Conservation (phyloP, 2,888 invertebrate genomes). For the Oxytorus armatus region DNA sequence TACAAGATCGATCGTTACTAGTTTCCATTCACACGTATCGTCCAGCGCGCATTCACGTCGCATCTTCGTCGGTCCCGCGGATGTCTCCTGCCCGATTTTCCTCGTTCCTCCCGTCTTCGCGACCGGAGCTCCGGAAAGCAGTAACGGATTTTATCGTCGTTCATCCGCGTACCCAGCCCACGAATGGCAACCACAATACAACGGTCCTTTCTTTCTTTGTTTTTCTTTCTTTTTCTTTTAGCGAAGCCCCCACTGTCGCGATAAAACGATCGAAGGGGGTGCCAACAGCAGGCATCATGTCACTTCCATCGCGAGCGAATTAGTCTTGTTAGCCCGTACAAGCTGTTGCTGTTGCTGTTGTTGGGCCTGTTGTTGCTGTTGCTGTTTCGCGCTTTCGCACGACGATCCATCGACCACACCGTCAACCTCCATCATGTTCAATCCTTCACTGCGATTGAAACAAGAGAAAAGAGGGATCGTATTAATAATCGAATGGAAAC, state of each 20-base stretch:
- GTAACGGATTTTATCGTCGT: constrained; percentile 34
- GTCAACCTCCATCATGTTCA: constrained; percentile 82
- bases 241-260: constrained; percentile 83
- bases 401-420: constrained; percentile 79
- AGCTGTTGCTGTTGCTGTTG: constrained; percentile 80
- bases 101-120: constrained; percentile 27
- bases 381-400: constrained; percentile 82
- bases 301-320: constrained; percentile 87
- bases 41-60: neutral
- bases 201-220: constrained; percentile 50
- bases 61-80: constrained; percentile 2
- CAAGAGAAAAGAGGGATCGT: neutral
- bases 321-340: constrained; percentile 86
- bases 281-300: constrained; percentile 86
- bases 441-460: constrained; percentile 78
- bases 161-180: constrained; percentile 10
- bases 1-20: constrained; percentile 27
- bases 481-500: neutral
- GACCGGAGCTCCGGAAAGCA: constrained; percentile 45
- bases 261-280: constrained; percentile 80
- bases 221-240: constrained; percentile 68
- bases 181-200: constrained; percentile 32
- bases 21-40: constrained; percentile 27
- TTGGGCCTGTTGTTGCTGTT: constrained; percentile 68
- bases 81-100: neutral